Evolutionary conservation across 1,140 invertebrate species (phyloP), one percentile per base, ranked within the genome.

Genomic region (Pseudomyrmex flavicornis): DNA sequence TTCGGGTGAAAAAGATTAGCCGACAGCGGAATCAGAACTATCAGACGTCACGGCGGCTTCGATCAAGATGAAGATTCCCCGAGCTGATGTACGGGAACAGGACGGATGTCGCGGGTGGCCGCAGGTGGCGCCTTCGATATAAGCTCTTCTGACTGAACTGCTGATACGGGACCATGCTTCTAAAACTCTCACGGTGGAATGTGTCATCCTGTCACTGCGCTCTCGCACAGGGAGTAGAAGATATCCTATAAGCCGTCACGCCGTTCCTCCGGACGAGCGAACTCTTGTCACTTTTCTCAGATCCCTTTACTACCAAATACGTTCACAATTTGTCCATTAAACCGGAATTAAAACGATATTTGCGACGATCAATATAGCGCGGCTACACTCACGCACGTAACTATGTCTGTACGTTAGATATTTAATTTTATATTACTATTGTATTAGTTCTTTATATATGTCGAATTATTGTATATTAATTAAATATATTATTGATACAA

Each of bases 191-290:
- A 93, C 92, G 92, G 91, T 87, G 90, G 93, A 93, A 93, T 93
- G 92, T 93, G 93, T 93, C 92, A 93, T 93, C 92, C 92, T 93
- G 93, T 93, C 93, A 93, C 92, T 93, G 92, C 91, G 93, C 92
- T 85, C 88, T 85, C 88, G 86, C 73, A 89, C 85, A 73, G 85
- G 87, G 35, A 35, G 87, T 89, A 89, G 56, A 4, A 88, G 87
- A 85, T 89, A 89, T 92, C 91, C 89, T 89, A 88, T 88, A 83
- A 89, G 88, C 90, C 91, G 89, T 92, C 90, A 88, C 89, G 84
- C 86, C 90, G 35, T 35, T 89, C 89, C 87, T 87, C 83, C 88
- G 70, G 85, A 86, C 88, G 85, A 80, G 17, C 65, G 59, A 66
- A 46, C 54, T 70, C 50, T 48, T 69, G 58, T 59, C 83, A 50